phyloP scores from a whole-genome alignment of 2,888 invertebrate genomes.

The Agonopterix arenella region DNA sequence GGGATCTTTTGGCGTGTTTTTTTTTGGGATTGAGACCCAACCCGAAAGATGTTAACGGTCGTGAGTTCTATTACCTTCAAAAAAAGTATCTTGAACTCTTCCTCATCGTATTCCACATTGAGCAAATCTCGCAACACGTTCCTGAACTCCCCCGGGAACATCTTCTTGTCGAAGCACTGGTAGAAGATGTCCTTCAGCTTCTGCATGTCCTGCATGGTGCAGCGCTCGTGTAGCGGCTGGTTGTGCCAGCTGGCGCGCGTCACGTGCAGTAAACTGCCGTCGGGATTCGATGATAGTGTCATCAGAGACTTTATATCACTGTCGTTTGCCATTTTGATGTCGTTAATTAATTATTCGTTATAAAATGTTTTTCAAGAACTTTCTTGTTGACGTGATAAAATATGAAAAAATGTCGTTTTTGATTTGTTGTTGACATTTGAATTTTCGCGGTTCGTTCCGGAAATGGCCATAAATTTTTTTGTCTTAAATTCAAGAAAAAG shows the following conservation, averaged over 20 bases:
- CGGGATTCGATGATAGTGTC: conserved; percentile 47
- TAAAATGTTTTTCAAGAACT: too few relatives aligned
- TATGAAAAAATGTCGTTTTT: too few relatives aligned
- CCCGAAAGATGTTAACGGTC: not conserved
- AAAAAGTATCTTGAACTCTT: conserved; percentile 79
- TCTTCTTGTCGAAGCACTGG: conserved; percentile 46
- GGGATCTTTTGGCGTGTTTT: not conserved
- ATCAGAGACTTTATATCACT: conserved; percentile 48
- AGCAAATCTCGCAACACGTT: conserved; percentile 52
- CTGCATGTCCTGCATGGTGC: conserved; percentile 59
- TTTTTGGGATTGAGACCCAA: conserved; percentile 9
- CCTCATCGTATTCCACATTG: conserved; percentile 70
- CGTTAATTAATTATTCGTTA: too few relatives aligned
- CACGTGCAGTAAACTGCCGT: conserved; percentile 37
- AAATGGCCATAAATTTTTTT: too few relatives aligned
- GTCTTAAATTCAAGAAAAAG: too few relatives aligned
- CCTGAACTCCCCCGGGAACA: conserved; percentile 58
- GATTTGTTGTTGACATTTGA: too few relatives aligned
- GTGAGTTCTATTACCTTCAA: conserved; percentile 66
- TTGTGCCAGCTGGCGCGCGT: conserved; percentile 38
- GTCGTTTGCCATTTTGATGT: conserved; percentile 18
- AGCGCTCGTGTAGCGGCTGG: conserved; percentile 52
- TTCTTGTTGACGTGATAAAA: too few relatives aligned
- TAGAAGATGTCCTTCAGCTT: conserved; percentile 66
- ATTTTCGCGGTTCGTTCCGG: too few relatives aligned